Conservation (phyloP, 2,888 invertebrate species). For the Amphipoea lucens region DNA sequence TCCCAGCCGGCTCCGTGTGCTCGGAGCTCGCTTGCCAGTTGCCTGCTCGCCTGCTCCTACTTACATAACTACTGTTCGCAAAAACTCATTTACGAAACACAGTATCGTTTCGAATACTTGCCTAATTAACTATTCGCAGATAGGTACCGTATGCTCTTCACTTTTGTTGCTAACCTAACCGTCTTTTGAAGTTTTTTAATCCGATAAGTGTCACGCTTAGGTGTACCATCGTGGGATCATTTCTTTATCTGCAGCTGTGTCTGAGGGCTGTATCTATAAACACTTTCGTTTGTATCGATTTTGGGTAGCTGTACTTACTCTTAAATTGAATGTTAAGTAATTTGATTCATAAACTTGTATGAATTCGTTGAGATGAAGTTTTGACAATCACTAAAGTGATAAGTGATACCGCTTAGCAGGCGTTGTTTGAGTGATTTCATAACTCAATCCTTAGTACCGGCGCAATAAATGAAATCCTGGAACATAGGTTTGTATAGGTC, state of each 20-base stretch:
- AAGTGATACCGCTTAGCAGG: not conserved
- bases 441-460: constrained; percentile 15
- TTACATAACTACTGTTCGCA: constrained; percentile 67
- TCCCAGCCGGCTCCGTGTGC: constrained; percentile 32
- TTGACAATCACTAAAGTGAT: constrained; percentile 8
- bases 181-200: constrained; percentile 44
- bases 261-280: constrained; percentile 9
- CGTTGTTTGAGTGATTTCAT: constrained; percentile 19
- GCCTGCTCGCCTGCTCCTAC: constrained; percentile 49
- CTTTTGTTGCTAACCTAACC: constrained; percentile 34
- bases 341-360: constrained; percentile 14
- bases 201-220: constrained; percentile 41
- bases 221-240: constrained; percentile 45
- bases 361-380: constrained; percentile 1
- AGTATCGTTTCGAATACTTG: constrained; percentile 62
- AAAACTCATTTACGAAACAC: constrained; percentile 74
- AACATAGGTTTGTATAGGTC: constrained; percentile 33
- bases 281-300: constrained; percentile 16
- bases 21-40: constrained; percentile 32
- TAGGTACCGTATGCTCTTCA: constrained; percentile 57
- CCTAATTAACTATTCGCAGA: constrained; percentile 74
- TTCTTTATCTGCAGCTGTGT: constrained; percentile 51
- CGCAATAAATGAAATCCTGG: constrained; percentile 51
- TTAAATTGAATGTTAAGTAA: constrained; percentile 2
- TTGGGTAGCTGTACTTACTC: constrained; percentile 4